Conservation (phyloP, 2,113 vertebrate species). For the Anguilla japonica region DNA sequence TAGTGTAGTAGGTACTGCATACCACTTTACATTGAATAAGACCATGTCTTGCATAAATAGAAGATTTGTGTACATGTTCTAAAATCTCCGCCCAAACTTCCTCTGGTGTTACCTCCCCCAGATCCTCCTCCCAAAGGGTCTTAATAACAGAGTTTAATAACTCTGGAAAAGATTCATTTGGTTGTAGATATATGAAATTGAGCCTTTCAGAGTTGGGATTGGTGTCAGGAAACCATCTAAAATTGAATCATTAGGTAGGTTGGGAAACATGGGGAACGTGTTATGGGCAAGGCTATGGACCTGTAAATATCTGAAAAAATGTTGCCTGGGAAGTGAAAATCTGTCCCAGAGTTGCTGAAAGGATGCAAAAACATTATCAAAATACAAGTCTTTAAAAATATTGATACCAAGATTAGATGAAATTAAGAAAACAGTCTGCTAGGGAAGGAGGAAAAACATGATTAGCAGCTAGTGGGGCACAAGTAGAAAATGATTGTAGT, state of each 20-base stretch:
- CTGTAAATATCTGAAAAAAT: slow-evolving; percentile 7
- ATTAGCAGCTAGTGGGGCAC: not conserved
- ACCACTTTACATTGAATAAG: slow-evolving; percentile 2
- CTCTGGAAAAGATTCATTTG: not conserved
- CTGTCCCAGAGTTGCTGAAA: not conserved
- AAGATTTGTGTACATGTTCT: not conserved
- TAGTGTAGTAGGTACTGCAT: not conserved
- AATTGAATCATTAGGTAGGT: not conserved
- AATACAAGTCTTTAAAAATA: slow-evolving; percentile 6
- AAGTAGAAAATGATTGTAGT: not conserved
- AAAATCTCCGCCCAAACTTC: slow-evolving; percentile 11
- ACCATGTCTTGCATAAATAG: not conserved
- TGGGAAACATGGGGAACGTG: not conserved
- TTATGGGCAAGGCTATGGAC: not conserved
- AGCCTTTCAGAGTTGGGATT: not conserved
- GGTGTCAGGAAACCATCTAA: not conserved
- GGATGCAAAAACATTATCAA: slow-evolving; percentile 10
- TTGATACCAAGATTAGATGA: not conserved
- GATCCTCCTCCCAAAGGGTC: slow-evolving; percentile 4
- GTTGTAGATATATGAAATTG: not conserved
- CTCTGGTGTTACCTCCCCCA: not conserved
- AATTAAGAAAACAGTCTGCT: not conserved
- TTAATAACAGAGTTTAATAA: not conserved
- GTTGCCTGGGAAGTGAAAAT: not conserved
- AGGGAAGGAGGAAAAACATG: not conserved